Conservation (phyloP, 2,888 invertebrate genomes). For the Patella caerulea region DNA sequence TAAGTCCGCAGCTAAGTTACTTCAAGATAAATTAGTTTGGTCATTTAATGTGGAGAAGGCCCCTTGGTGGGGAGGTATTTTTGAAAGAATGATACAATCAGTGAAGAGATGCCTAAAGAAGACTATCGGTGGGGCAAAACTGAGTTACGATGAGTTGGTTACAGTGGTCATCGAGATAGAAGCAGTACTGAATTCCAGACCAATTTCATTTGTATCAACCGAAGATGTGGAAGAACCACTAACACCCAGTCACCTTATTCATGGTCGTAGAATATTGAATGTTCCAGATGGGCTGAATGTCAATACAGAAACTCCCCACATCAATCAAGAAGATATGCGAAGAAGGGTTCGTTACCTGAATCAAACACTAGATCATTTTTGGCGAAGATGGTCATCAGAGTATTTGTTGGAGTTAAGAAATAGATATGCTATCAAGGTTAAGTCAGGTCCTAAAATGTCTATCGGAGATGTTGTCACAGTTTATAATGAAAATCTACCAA, state of each 20-base stretch:
- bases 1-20: background rate
- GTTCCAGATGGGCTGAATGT: background rate
- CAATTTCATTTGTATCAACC: background rate
- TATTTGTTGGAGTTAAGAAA: background rate
- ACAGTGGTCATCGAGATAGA: background rate
- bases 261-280: background rate
- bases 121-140: background rate
- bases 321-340: no score
- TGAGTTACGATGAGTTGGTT: background rate
- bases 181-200: constrained; percentile 2
- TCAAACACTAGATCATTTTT: background rate
- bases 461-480: background rate
- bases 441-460: background rate
- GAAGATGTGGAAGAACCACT: background rate
- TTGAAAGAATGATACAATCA: background rate
- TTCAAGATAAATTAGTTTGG: background rate
- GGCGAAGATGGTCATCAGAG: background rate
- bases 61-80: background rate
- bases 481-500: background rate
- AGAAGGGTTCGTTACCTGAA: background rate
- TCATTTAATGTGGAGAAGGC: background rate
- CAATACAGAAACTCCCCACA: background rate
- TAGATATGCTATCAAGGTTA: background rate
- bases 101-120: constrained; percentile 4
- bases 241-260: background rate